A percentile compares a stretch with the other conserved stretches of the same genome.
Evolutionary conservation across 1,140 invertebrate genomes (phyloP).

Genomic region (Tribolium madens): DNA sequence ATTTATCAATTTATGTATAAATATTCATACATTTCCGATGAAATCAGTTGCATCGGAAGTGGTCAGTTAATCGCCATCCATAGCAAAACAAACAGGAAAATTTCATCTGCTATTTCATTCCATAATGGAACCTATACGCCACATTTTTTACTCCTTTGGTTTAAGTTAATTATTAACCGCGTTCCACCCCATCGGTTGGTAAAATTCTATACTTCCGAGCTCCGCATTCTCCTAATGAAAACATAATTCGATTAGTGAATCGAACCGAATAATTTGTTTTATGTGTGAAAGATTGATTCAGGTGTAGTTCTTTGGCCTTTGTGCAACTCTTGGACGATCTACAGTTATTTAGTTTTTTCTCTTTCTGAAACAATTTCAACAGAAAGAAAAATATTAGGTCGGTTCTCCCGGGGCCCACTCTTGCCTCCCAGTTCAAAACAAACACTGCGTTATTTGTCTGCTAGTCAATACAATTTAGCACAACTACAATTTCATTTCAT

Average conservation of each 20-base stretch:
- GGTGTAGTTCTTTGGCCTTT: not conserved
- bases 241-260: constrained; percentile 30
- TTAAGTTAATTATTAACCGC: not conserved
- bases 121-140: not conserved
- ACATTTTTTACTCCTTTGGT: not conserved
- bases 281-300: constrained; percentile 35
- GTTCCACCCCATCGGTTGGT: not conserved
- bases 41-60: not conserved
- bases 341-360: constrained; percentile 16
- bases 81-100: not conserved
- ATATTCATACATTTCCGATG: not conserved
- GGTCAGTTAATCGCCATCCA: not conserved
- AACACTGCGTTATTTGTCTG: constrained; percentile 32
- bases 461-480: constrained; percentile 35
- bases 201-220: constrained; percentile 1
- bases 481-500: constrained; percentile 30
- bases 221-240: constrained; percentile 26
- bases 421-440: constrained; percentile 23
- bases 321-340: not conserved
- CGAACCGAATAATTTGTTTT: constrained; percentile 23
- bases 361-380: constrained; percentile 21
- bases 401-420: constrained; percentile 28
- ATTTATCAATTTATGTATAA: not conserved
- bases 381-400: constrained; percentile 38
- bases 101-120: not conserved